phyloP scores from a whole-genome alignment of 1,140 invertebrate species.

The Sweltsa coloradensis region DNA sequence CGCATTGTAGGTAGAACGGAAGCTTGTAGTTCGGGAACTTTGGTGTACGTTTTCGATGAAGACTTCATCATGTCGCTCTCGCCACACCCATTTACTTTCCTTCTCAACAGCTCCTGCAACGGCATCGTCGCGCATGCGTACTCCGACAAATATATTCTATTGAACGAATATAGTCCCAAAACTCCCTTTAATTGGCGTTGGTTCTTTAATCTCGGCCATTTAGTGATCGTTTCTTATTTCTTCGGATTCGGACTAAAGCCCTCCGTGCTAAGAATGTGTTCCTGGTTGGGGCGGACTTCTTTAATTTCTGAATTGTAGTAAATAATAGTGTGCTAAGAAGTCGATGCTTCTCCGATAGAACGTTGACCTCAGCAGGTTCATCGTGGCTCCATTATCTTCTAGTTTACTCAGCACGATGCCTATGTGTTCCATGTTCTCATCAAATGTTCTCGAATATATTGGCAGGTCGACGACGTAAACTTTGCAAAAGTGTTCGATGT shows the following conservation, averaged over 20 bases:
- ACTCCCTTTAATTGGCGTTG: conserved; percentile 12
- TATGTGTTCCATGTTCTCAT: conserved; percentile 18
- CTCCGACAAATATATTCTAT: conserved; percentile 1
- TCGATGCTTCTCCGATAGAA: conserved; percentile 14
- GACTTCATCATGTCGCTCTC: neutral
- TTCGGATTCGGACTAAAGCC: conserved; percentile 6
- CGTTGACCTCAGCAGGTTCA: conserved; percentile 16
- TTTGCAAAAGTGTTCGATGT: conserved; percentile 10
- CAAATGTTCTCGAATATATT: conserved; percentile 14
- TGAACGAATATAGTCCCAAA: conserved; percentile 14
- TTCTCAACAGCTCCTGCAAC: neutral
- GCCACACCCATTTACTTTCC: neutral
- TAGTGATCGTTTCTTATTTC: conserved; percentile 5
- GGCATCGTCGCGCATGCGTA: neutral
- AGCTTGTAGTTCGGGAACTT: neutral
- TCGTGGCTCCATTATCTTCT: conserved; percentile 15
- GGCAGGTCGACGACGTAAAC: conserved; percentile 21
- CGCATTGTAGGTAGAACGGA: neutral
- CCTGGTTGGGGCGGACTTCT: no score
- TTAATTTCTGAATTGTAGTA: no score
- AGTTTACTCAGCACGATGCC: conserved; percentile 14
- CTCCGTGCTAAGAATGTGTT: conserved; percentile 7
- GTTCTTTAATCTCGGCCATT: conserved; percentile 11
- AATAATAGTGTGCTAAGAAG: no score
- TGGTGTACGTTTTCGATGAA: neutral